phyloP scores from a whole-genome alignment of 2,113 vertebrate genomes.

The Nyctibius bracteatus region DNA sequence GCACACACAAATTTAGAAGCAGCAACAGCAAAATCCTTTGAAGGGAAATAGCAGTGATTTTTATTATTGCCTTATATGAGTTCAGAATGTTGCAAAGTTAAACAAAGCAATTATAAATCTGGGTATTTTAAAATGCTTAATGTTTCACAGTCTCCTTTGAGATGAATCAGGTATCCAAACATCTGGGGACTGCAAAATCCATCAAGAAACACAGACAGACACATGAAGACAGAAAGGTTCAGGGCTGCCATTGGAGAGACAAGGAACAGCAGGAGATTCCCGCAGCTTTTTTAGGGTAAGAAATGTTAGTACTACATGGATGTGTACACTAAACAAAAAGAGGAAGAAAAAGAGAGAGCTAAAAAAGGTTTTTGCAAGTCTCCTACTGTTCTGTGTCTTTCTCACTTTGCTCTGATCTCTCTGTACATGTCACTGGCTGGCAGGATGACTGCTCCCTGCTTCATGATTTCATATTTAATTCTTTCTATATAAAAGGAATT shows the following conservation, averaged over 20 bases:
- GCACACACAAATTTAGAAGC: background rate
- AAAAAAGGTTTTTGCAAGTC: conserved; percentile 9
- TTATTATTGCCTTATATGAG: conserved; percentile 15
- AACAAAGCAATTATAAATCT: conserved; percentile 14
- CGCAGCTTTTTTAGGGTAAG: background rate
- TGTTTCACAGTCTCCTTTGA: conserved; percentile 29
- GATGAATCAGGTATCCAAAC: conserved; percentile 46
- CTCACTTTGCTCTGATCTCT: conserved; percentile 50
- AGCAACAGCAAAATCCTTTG: background rate
- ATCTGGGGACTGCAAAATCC: conserved; percentile 36
- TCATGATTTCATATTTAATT: conserved; percentile 45
- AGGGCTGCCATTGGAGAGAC: background rate
- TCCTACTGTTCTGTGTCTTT: conserved; percentile 59
- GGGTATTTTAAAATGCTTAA: conserved; percentile 5
- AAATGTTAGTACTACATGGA: conserved; percentile 41
- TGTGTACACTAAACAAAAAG: conserved; percentile 45
- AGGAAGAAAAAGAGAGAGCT: conserved; percentile 36
- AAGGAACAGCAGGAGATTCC: conserved; percentile 49
- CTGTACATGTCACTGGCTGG: conserved; percentile 34
- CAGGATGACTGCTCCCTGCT: conserved; percentile 52
- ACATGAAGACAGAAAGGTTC: conserved; percentile 31
- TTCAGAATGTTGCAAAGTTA: conserved; percentile 12
- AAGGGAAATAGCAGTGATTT: conserved; percentile 15
- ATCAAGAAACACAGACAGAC: conserved; percentile 51
- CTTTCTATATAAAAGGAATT: conserved; percentile 44